Evolutionary conservation across 2,113 vertebrate genomes (phyloP).

Genomic region (Bostrychus sinensis): DNA sequence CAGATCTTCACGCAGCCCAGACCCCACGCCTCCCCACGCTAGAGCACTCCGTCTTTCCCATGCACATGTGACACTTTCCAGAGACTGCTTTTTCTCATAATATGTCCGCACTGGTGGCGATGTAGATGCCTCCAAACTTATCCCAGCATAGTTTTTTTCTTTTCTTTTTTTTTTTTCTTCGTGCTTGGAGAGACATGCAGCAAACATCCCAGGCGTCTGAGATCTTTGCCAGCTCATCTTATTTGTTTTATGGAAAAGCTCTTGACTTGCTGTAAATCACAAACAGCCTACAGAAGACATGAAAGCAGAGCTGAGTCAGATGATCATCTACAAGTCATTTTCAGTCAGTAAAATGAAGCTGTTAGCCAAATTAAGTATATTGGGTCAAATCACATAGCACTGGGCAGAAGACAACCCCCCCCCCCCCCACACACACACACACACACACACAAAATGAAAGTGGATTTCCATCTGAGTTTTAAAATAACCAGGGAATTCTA

Average conservation of each 20-base stretch:
- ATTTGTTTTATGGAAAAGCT: slow-evolving; percentile 53
- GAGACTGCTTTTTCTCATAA: slow-evolving; percentile 61
- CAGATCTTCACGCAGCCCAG: slow-evolving; percentile 59
- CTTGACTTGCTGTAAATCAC: slow-evolving; percentile 52
- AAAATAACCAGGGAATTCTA: no score
- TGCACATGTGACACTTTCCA: slow-evolving; percentile 72
- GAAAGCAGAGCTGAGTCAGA: slow-evolving; percentile 28
- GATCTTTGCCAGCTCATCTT: slow-evolving; percentile 53
- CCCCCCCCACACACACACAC: no score
- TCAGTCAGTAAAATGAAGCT: not conserved
- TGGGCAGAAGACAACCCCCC: no score
- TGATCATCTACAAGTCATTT: slow-evolving; percentile 10
- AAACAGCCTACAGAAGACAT: slow-evolving; percentile 34
- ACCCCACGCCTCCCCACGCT: slow-evolving; percentile 29
- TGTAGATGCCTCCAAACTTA: slow-evolving; percentile 11
- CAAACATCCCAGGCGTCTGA: slow-evolving; percentile 53
- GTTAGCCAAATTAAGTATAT: not conserved
- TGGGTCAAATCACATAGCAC: no score
- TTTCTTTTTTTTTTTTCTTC: slow-evolving; percentile 3
- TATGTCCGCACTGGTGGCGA: slow-evolving; percentile 46
- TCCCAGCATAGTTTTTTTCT: slow-evolving; percentile 17
- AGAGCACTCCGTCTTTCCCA: slow-evolving; percentile 37
- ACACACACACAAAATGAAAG: no score
- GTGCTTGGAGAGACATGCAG: slow-evolving; percentile 26
- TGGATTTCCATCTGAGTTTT: no score